Base-by-base conservation (phyloP, 2,888 invertebrate genomes). In the Hemithea aestivaria region DNA sequence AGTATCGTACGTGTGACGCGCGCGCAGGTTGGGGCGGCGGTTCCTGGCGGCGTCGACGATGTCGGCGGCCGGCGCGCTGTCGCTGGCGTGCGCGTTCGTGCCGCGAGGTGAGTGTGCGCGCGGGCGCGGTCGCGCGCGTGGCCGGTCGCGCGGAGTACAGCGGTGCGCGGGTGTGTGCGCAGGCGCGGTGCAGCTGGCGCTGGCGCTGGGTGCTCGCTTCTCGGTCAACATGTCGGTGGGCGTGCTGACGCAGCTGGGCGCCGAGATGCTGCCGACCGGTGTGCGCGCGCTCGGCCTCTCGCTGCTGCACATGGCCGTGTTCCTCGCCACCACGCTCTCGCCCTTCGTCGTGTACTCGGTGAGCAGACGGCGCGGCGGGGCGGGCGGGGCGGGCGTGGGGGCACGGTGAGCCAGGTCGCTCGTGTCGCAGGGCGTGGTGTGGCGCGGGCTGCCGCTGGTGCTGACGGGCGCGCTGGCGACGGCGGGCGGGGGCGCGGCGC, bases 301-400 rank as follows among this genome's bases (percentile, higher is more conserved):
- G 2, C 40, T 73, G n/a, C 62, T 76, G 21, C 77, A 76, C 53
- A 65, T 74, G 48, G 62, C 63, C 26, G 60, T 57, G 1, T 76
- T 63, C 45, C 47, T 66, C 2, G 67, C 69, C 1, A 53, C 64
- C 23, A 45, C 65, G 5, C n/a, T 72, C 0, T 71, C 76, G 1
- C 78, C 79, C 0, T 76, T 70, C 41, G 59, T 79, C 9, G 74
- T 75, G 0, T 76, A 64, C 34, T 73, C 74, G 23, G 79, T 76
- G 33, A 65, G 69, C 50, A 4, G 8, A 5, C 16, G 16, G 16
- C 3, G 16, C 16, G 16, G 3, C 16, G 16, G 16, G 16, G 16
- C 16, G 3, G 3, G 16, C 3, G 16, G 16, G 16, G 3, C 16
- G 16, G 16, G 16, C 3, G 16, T 5, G 16, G 16, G 16, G 5